Evolutionary conservation across 2,113 vertebrate species (phyloP), one percentile per base, ranked within the genome.

Genomic region (Rhinolophus sinicus): DNA sequence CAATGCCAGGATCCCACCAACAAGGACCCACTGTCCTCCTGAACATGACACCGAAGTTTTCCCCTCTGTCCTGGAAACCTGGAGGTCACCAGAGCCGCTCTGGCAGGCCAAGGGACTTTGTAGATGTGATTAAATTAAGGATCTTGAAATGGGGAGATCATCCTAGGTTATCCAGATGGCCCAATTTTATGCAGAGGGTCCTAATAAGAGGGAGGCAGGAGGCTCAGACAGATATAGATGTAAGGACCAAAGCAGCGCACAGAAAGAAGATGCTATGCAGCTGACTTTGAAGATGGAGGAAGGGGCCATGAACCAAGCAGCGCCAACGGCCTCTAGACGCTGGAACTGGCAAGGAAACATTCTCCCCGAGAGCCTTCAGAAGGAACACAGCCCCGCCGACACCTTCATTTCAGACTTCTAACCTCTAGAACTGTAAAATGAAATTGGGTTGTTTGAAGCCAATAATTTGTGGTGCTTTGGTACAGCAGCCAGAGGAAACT

Each of bases 1-100:
- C 22, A 22, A 24, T 4, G 26, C 19, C 69, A 82, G 22, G 78
- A 62, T 14, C 14, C 30, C 19, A 28, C 28, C 26, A 18, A 38
- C 30, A 33, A 58, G 24, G 69, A 78, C 22, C 60, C 0, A 1
- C 0, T 0, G 2, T 35, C 64, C 54, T 70, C 28, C 50, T 52
- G 38, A 50, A 75, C 6, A 19, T 26, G 47, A 82, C 47, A 15
- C 62, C 15, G 16, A 70, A 76, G 52, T 38, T 64, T 30, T 6
- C 8, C 8, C 40, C 69, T 93, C 30, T 52, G 12, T 19, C n/a
- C n/a, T n/a, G 22, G 64, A 76, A 56, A 47, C 47, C 40, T 47
- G 2, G 8, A 75, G 52, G 64, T 19, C 15, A 67, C 35, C 8
- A 26, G 88, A 8, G 58, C 72, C 3, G 15, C 40, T 60, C 6